Conservation (phyloP, 92 coral and sea anemone species). For the Actinernus sp. region DNA sequence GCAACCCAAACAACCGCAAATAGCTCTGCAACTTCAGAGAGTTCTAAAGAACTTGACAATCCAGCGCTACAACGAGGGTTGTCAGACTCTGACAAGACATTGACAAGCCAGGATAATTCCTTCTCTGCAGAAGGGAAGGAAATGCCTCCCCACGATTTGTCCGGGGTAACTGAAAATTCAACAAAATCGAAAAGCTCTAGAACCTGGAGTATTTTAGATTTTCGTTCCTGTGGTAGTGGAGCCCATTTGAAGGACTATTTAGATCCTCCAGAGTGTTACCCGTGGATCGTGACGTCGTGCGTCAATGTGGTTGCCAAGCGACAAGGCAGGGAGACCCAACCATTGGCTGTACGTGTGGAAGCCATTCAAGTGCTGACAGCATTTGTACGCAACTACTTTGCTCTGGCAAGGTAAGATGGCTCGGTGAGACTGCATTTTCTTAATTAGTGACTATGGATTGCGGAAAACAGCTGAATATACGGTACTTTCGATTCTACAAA, state of each 20-base stretch:
- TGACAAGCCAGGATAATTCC: neutral
- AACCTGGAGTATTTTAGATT: neutral
- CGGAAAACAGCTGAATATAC: too few relatives aligned
- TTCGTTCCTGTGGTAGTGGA: too few relatives aligned
- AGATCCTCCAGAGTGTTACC: constrained; percentile 19
- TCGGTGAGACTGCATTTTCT: neutral
- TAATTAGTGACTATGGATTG: neutral
- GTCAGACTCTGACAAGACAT: neutral
- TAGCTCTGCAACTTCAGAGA: too few relatives aligned
- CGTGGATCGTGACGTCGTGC: constrained; percentile 77
- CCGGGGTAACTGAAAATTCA: neutral
- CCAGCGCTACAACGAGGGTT: too few relatives aligned
- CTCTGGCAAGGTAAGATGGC: constrained; percentile 66
- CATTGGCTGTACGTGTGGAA: constrained; percentile 78
- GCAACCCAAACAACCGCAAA: neutral
- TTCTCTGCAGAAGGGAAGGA: neutral
- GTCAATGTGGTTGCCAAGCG: constrained; percentile 33
- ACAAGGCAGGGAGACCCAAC: constrained; percentile 27
- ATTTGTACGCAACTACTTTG: constrained; percentile 87
- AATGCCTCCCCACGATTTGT: neutral
- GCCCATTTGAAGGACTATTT: too few relatives aligned
- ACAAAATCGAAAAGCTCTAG: neutral
- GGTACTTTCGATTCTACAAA: neutral
- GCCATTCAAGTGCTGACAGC: constrained; percentile 87
- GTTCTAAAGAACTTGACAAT: neutral